Evolutionary conservation across 2,797 vertebrate genomes (phyloP), one percentile per base, ranked within the genome.

Genomic region (Gila robusta): DNA sequence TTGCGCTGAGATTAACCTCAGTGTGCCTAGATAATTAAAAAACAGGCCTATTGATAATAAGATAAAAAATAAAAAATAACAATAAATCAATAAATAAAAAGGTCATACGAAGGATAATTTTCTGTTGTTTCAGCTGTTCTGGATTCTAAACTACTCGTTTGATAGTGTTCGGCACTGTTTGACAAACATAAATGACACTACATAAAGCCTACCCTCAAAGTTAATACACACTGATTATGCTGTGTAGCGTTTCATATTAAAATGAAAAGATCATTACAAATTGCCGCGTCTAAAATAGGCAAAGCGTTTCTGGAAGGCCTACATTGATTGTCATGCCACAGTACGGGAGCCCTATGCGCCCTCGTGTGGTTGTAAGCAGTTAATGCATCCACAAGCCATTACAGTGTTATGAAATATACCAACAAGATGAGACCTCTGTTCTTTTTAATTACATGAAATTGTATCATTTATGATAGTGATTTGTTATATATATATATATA

Each of bases 301-400:
- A 19, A 39, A 41, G 3, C 9, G 56, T 72, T 47, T 35, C 7
- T 59, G 4, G 17, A 44, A 28, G 84, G 39, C 66, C 84, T 79
- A 5, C 32, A 2, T 39, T 28, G n/a, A 49, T n/a, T 3, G 26
- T 21, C 19, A 67, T 3, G 23, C 10, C 11, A 35, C 6, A 62
- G 41, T 28, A 19, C 44, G 4, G 41, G 5, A 35, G 44, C 35
- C 37, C 16, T 6, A 17, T 49, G 85, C 74, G 83, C 80, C 89
- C 64, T 62, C 89, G 79, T 54, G 54, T 78, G 89, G 87, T 32
- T 72, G 49, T 14, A 5, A 5, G 14, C 26, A 28, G 54, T 7
- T 10, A 69, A 49, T 84, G 79, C 82, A 87, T 41, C 59, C 21
- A 16, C 16, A 66, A 9, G 8, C 17, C 10, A 37, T 56, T 12